Conservation (phyloP, 2,797 vertebrate genomes). For the Gymnocypris eckloni region DNA sequence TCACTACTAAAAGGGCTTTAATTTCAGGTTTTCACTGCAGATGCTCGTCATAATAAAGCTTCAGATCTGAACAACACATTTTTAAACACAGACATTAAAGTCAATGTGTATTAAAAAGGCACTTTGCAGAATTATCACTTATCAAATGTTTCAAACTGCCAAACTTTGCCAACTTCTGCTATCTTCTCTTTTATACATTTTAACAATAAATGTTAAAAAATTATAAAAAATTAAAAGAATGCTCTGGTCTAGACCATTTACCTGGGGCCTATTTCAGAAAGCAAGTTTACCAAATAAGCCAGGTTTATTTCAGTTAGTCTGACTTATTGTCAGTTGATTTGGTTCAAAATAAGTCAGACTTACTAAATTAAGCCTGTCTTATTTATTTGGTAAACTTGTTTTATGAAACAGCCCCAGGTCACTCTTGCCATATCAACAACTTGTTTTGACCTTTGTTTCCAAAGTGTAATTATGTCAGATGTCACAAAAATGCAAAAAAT, state of each 20-base stretch:
- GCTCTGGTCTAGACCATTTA: neutral
- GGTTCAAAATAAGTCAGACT: too few relatives aligned
- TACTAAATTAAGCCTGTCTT: too few relatives aligned
- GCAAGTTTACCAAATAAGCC: too few relatives aligned
- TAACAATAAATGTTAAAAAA: neutral
- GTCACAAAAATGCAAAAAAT: neutral
- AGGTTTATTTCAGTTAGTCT: too few relatives aligned
- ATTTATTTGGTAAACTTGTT: too few relatives aligned
- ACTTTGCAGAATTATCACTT: neutral
- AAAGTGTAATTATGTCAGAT: conserved; percentile 1
- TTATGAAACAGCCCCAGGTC: too few relatives aligned
- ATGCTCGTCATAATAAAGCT: neutral
- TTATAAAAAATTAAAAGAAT: neutral
- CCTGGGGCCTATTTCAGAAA: too few relatives aligned
- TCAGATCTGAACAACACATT: neutral
- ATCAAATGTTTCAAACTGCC: neutral
- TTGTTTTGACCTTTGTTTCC: neutral
- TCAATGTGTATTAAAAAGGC: neutral
- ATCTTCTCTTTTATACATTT: neutral
- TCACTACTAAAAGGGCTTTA: conserved; percentile 43
- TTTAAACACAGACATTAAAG: neutral
- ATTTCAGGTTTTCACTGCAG: conserved; percentile 5
- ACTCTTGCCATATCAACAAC: neutral
- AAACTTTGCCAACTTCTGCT: neutral
- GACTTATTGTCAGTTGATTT: too few relatives aligned